These are phyloP conservation scores for Tupaia tana DNA, from an alignment of 2,113 vertebrate genomes.

Conservation along the genomic window DNA sequence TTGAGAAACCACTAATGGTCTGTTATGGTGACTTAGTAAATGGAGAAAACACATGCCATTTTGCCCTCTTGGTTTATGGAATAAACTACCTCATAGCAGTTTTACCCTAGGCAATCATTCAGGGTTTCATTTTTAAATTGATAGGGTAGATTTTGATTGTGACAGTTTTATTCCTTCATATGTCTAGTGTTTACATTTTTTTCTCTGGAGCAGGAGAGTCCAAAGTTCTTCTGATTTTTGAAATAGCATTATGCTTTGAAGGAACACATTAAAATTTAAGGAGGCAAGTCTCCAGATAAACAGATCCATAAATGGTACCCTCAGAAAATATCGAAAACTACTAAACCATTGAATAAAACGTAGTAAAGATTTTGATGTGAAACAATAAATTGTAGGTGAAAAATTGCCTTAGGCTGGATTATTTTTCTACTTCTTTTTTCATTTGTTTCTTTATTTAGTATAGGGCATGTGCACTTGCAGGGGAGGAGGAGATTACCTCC, in stretches of 20 bases:
- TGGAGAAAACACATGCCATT: slow-evolving; percentile 45
- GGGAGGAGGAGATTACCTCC: too few species aligned
- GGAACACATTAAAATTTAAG: slow-evolving; percentile 68
- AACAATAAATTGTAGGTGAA: slow-evolving; percentile 52
- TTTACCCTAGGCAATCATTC: slow-evolving; percentile 45
- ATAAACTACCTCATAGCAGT: slow-evolving; percentile 22
- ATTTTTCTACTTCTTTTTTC: too few species aligned
- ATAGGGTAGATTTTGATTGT: slow-evolving; percentile 69
- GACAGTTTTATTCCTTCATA: slow-evolving; percentile 74
- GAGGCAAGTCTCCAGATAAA: slow-evolving; percentile 61
- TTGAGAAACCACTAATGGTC: not conserved
- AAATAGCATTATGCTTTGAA: slow-evolving; percentile 70
- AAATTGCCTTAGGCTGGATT: slow-evolving; percentile 7
- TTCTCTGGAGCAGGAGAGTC: slow-evolving; percentile 56
- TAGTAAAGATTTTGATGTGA: slow-evolving; percentile 50
- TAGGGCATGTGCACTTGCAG: too few species aligned
- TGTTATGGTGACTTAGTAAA: slow-evolving; percentile 50
- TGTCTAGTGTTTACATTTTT: slow-evolving; percentile 76
- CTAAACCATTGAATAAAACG: slow-evolving; percentile 62
- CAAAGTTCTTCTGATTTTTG: slow-evolving; percentile 76
- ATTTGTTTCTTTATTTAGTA: too few species aligned
- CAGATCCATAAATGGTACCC: slow-evolving; percentile 70
- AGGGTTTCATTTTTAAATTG: slow-evolving; percentile 20
- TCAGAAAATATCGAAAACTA: slow-evolving; percentile 64
- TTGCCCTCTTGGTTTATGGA: slow-evolving; percentile 61